Evolutionary conservation across 2,797 vertebrate species (phyloP), one percentile per base, ranked within the genome.

Genomic region (Microctenopoma stevenorrisi): DNA sequence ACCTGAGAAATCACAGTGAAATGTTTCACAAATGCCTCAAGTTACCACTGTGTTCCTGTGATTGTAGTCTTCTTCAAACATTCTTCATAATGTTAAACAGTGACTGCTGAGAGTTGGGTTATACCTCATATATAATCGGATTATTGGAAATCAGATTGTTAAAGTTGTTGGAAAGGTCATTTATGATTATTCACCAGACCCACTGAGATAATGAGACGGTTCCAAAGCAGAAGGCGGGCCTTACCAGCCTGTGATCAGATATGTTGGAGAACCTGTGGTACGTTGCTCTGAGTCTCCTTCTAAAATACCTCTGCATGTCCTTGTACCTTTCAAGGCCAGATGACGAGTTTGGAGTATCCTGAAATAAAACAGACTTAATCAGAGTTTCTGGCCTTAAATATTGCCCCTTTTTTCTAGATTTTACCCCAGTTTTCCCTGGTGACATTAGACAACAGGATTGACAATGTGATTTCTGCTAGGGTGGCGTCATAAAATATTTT

Each of bases 261-360:
- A 30, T 67, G 59, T 83, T 64, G 0, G 83, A 74, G 77, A 93
- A 94, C 69, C 77, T 90, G 28, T 62, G 55, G 69, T 95, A 91
- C 10, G 88, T 52, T 56, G 89, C 87, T 89, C 89, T 93, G 74
- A 92, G 87, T 88, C 88, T 95, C 87, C 76, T 92, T 81, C 83
- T 92, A 76, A 98, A 95, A 87, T 81, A 91, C 68, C 83, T 79
- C 88, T 95, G 93, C 3, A 94, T 79, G 72, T 89, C 83, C 80
- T 80, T 90, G 78, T 96, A 95, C 14, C 76, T 86, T 80, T 91
- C 79, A 55, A 89, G 86, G 74, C 77, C 79, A 25, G 68, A 46
- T 26, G 84, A 55, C 25, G 79, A 72, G 18, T 47, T 16, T 37
- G 76, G 73, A 48, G 61, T 26, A 42, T 77, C 68, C 92, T 93